phyloP scores from a whole-genome alignment of 1,140 invertebrate genomes.

The Drosophila parabipectinata region DNA sequence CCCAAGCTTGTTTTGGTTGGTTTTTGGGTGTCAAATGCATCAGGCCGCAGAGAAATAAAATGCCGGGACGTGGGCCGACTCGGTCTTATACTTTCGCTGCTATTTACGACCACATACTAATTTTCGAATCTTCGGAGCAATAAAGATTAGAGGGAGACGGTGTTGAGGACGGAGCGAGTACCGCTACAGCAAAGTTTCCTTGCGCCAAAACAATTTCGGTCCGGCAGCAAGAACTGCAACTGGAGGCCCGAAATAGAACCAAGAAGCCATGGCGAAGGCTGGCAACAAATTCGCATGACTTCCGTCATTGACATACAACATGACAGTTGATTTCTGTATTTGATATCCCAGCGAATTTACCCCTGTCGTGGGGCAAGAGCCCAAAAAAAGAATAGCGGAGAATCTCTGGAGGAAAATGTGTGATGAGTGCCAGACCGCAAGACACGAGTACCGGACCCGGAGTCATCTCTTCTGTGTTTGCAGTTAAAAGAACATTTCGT shows the following conservation, averaged over 20 bases:
- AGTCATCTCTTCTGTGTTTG: constrained; percentile 44
- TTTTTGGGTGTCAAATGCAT: constrained; percentile 48
- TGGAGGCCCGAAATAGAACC: not conserved
- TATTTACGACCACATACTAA: constrained; percentile 67
- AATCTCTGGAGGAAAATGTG: constrained; percentile 45
- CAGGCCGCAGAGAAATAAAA: constrained; percentile 28
- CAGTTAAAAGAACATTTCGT: constrained; percentile 30
- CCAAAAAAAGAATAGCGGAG: not conserved
- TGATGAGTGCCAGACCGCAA: constrained; percentile 46
- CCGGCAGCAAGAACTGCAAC: constrained; percentile 16
- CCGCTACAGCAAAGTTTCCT: constrained; percentile 49
- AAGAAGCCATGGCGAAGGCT: constrained; percentile 7
- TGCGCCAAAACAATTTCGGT: constrained; percentile 46
- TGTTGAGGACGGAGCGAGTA: constrained; percentile 9
- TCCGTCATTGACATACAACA: constrained; percentile 80
- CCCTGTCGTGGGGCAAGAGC: constrained; percentile 34
- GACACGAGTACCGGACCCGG: constrained; percentile 24
- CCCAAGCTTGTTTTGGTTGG: constrained; percentile 1
- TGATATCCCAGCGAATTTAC: constrained; percentile 72
- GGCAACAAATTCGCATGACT: constrained; percentile 67
- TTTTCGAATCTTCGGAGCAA: constrained; percentile 55
- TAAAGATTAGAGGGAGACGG: constrained; percentile 55
- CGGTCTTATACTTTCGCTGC: constrained; percentile 63
- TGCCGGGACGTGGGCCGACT: constrained; percentile 37
- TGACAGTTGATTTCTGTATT: constrained; percentile 82